A percentile compares a stretch with the other conserved stretches of the same genome.
Conservation (phyloP, 2,113 vertebrate species). For the Percopsis transmontana region DNA sequence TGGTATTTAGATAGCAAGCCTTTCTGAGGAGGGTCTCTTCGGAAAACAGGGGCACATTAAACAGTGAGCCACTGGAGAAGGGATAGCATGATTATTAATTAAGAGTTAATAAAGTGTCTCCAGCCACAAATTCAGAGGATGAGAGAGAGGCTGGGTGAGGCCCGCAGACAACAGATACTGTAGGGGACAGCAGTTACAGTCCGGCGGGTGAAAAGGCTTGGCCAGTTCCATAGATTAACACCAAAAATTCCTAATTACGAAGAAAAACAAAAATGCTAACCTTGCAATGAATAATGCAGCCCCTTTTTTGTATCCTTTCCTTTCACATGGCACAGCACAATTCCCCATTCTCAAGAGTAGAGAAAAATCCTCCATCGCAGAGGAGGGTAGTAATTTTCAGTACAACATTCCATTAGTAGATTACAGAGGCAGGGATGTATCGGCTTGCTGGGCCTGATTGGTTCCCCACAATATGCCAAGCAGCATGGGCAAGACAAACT, state of each 20-base stretch:
- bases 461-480: conserved; percentile 17
- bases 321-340: not conserved
- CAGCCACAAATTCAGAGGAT: conserved; percentile 37
- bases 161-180: conserved; percentile 1
- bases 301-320: too few relatives aligned
- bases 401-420: conserved; percentile 51
- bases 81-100: conserved; percentile 54
- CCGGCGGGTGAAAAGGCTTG: too few relatives aligned
- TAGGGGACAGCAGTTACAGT: too few relatives aligned
- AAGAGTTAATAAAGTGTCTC: conserved; percentile 53
- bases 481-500: conserved; percentile 1
- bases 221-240: too few relatives aligned
- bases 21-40: conserved; percentile 11
- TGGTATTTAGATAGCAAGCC: conserved; percentile 19
- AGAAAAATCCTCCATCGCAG: conserved; percentile 34
- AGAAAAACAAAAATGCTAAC: conserved; percentile 1
- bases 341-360: not conserved
- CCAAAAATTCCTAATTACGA: conserved; percentile 23
- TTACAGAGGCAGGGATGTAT: conserved; percentile 31
- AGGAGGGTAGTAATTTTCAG: conserved; percentile 46
- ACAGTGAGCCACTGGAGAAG: conserved; percentile 39
- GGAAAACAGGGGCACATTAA: conserved; percentile 34
- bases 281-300: not conserved
- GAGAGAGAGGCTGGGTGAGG: conserved; percentile 4
- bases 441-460: not conserved